These are phyloP conservation scores for Perithous albicinctus DNA, from an alignment of 2,888 invertebrate genomes.

Conservation along the genomic window DNA sequence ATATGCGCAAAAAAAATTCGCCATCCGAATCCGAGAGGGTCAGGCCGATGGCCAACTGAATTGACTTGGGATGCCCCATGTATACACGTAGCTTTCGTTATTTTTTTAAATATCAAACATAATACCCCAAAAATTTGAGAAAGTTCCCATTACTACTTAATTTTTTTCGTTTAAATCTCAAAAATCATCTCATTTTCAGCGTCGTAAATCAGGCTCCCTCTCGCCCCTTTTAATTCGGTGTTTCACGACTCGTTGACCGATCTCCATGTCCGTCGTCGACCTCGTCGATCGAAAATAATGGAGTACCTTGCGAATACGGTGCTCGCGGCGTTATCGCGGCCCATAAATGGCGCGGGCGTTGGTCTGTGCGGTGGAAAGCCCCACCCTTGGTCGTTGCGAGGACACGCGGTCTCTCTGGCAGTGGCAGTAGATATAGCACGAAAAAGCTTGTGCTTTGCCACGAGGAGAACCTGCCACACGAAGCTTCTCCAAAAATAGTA, in stretches of 20 bases:
- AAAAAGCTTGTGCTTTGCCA: conserved; percentile 46
- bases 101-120: no score
- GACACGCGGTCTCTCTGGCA: conserved; percentile 52
- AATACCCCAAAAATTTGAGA: no score
- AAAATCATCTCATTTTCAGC: no score
- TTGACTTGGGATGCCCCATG: no score
- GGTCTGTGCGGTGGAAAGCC: conserved; percentile 74
- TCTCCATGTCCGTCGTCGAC: conserved; percentile 19
- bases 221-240: neutral
- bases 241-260: conserved; percentile 13
- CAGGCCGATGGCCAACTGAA: no score
- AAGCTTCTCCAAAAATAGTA: conserved; percentile 83
- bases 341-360: conserved; percentile 84
- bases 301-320: conserved; percentile 60
- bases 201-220: neutral
- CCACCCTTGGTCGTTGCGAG: conserved; percentile 62
- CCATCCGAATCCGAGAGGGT: no score
- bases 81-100: no score
- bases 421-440: conserved; percentile 54
- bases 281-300: conserved; percentile 56
- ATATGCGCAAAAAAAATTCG: no score
- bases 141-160: no score
- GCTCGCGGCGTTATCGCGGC: conserved; percentile 74
- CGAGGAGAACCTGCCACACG: conserved; percentile 73
- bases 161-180: no score